These are phyloP conservation scores for Xiphorhynchus erythropygius DNA, from an alignment of 2,797 vertebrate species.

Conservation along the genomic window DNA sequence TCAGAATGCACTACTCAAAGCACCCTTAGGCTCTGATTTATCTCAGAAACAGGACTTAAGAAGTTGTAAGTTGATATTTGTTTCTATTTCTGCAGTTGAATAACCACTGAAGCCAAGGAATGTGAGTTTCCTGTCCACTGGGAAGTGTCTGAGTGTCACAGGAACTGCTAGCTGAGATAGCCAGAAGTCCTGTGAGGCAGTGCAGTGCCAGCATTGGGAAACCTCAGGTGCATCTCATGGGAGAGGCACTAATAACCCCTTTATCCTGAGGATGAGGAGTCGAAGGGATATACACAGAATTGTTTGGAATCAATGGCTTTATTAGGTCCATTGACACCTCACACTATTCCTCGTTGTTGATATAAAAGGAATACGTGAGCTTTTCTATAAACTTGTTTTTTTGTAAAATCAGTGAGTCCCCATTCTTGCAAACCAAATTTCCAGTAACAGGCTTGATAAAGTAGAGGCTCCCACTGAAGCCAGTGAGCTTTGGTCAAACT, in stretches of 20 bases:
- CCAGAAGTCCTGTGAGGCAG: conserved; percentile 76
- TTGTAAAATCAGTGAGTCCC: neutral
- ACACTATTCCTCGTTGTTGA: neutral
- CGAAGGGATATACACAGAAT: neutral
- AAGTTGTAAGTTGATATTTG: conserved; percentile 42
- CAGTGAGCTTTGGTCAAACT: neutral
- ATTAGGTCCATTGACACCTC: neutral
- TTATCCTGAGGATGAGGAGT: conserved; percentile 79
- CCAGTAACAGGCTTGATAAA: neutral
- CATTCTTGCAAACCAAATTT: neutral
- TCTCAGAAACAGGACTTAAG: neutral
- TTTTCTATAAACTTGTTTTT: neutral
- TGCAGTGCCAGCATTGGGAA: conserved; percentile 79
- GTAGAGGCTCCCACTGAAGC: neutral
- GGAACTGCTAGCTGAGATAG: conserved; percentile 80
- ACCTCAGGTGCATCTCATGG: conserved; percentile 73
- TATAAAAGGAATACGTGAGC: neutral
- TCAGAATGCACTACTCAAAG: neutral
- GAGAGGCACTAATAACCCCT: conserved; percentile 74
- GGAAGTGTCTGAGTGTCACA: conserved; percentile 76
- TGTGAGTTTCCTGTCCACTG: conserved; percentile 77
- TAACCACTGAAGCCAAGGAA: conserved; percentile 78
- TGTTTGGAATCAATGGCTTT: neutral
- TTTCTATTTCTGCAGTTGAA: conserved; percentile 70
- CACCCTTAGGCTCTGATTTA: neutral